These are phyloP conservation scores for Drosophila macrothrix DNA, from an alignment of 2,888 invertebrate genomes.

Conservation along the genomic window DNA sequence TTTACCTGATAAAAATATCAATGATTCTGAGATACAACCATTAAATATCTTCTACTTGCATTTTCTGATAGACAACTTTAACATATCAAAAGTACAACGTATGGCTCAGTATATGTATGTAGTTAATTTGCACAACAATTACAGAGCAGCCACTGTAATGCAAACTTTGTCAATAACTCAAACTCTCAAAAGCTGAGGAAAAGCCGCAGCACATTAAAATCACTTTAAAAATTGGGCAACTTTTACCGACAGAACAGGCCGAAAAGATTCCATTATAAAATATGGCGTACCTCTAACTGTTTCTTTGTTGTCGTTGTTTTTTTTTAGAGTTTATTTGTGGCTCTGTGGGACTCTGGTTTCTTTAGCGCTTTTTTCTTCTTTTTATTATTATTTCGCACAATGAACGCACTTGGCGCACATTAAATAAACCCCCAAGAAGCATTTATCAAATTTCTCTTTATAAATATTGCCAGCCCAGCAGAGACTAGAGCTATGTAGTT, in stretches of 20 bases:
- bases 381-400: conserved; percentile 73
- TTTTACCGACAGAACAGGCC: conserved; percentile 23
- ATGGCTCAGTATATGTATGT: not conserved
- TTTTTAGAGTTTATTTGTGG: conserved; percentile 20
- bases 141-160: not conserved
- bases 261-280: conserved; percentile 42
- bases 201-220: conserved; percentile 59
- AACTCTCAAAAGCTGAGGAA: conserved; percentile 28
- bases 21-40: not conserved
- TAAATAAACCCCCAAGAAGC: conserved; percentile 80
- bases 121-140: not conserved
- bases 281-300: conserved; percentile 31
- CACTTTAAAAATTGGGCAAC: conserved; percentile 61
- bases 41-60: not conserved
- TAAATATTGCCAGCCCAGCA: conserved; percentile 51
- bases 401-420: conserved; percentile 78
- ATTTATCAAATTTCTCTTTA: conserved; percentile 77
- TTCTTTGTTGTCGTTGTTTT: conserved; percentile 5
- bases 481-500: conserved; percentile 29
- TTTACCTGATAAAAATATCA: not conserved
- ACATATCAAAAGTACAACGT: not conserved
- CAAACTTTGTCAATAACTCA: conserved; percentile 71
- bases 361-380: conserved; percentile 28
- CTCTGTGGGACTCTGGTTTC: conserved; percentile 21
- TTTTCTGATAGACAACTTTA: not conserved